Evolutionary conservation across 2,888 invertebrate species (phyloP), one percentile per base, ranked within the genome.

Genomic region (Tenthredo livida): DNA sequence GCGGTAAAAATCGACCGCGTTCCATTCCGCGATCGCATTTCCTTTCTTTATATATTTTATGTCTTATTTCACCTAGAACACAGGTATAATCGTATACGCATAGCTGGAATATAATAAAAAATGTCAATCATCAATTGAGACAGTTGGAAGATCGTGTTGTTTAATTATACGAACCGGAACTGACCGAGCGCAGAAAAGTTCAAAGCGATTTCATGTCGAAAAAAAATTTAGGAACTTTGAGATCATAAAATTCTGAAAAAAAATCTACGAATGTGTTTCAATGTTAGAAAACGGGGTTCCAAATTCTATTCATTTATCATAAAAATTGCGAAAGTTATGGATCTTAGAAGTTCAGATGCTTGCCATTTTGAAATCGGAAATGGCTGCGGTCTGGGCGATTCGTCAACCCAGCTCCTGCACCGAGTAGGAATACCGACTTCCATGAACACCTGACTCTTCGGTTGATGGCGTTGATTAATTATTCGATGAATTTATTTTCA

Each of bases 1-100:
- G 29, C 17, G 29, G 77, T 77, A 77, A 54, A 33, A 54, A 77
- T 73, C 54, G 17, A n/a, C 54, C 54, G 77, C 77, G 77, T 77
- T 50, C 29, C 77, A 77, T 77, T 77, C 54, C 50, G 33, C 54
- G 17, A 33, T 77, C 77, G 77, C 77, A 77, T 77, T 77, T 54
- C 77, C 77, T 29, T 29, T 21, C 72, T 73, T 73, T 3, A n/a
- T 10, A 1, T 17, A 5, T 77, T 29, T 25, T 29, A 10, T 29
- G 50, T 47, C 17, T 50, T 50, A 17, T 43, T 75, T 29, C 29
- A 7, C 17, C 12, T 25, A 1, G 6, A 10, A 25, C 29, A 2
- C 9, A n/a, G 47, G 15, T 37, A 1, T 17, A n/a, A 37, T 25
- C 29, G 17, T 9, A 0, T 12, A 47, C 12, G 47, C 40, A 43